Evolutionary conservation across 2,888 invertebrate species (phyloP).

Genomic region (Nematopogon swammerdamellus): DNA sequence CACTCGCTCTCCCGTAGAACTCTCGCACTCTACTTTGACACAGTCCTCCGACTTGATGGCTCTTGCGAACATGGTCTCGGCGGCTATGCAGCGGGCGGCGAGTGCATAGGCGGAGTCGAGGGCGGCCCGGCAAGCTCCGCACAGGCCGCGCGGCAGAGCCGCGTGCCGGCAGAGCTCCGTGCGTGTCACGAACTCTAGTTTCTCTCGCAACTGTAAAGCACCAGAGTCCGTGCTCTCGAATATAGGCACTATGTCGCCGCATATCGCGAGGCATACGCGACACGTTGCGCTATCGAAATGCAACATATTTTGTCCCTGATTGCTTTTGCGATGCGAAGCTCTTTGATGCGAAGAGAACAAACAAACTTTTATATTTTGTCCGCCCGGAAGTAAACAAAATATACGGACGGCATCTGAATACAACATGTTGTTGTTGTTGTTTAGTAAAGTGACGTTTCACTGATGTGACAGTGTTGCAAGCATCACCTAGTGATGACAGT

Average conservation of each 20-base stretch:
- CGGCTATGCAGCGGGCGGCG: slow-evolving; percentile 6
- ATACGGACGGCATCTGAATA: too few species aligned
- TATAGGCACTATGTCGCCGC: slow-evolving; percentile 3
- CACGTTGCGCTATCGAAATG: not conserved
- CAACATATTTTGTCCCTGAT: too few species aligned
- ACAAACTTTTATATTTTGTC: too few species aligned
- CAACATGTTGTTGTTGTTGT: too few species aligned
- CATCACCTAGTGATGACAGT: too few species aligned
- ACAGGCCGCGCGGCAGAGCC: slow-evolving; percentile 4
- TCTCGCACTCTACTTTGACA: not conserved
- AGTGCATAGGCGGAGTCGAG: slow-evolving; percentile 6
- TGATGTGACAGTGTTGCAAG: too few species aligned
- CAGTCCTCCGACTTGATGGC: not conserved
- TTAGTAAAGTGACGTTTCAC: too few species aligned
- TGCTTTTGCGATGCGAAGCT: too few species aligned
- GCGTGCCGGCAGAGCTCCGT: slow-evolving; percentile 5
- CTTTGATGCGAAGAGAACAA: too few species aligned
- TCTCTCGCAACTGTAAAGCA: too few species aligned
- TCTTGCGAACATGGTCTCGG: slow-evolving; percentile 5
- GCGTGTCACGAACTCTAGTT: slow-evolving; percentile 1
- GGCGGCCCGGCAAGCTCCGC: slow-evolving; percentile 5
- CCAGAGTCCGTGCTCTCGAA: slow-evolving; percentile 4
- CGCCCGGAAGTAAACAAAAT: too few species aligned
- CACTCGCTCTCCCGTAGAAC: too few species aligned
- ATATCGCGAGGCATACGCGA: slow-evolving; percentile 5